Evolutionary conservation across 2,113 vertebrate species (phyloP).

Genomic region (Pelvicachromis taeniatus): DNA sequence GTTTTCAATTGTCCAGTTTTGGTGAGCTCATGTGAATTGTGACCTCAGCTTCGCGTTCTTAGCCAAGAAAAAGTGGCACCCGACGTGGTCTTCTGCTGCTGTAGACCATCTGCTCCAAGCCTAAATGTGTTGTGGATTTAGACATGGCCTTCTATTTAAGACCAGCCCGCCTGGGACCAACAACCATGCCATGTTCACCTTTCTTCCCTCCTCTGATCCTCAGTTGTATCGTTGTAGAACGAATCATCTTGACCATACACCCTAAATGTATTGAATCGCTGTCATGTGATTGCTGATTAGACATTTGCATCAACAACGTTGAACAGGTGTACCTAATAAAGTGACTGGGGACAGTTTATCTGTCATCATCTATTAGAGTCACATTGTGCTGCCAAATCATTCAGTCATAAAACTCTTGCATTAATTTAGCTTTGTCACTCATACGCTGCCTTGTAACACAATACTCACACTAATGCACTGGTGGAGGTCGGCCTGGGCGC

Average conservation of each 20-base stretch:
- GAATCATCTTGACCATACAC: not conserved
- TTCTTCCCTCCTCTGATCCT: not conserved
- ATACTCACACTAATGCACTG: not conserved
- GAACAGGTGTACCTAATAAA: not conserved
- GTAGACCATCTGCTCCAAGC: not conserved
- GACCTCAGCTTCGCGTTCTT: not conserved
- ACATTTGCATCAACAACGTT: not conserved
- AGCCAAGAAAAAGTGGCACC: not conserved
- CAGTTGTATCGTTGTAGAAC: not conserved
- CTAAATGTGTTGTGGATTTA: not conserved
- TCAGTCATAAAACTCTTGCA: not conserved
- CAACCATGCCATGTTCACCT: rapidly evolving
- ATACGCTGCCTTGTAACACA: not conserved
- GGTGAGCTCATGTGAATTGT: not conserved
- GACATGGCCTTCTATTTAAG: not conserved
- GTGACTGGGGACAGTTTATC: not conserved
- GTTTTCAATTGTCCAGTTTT: not conserved
- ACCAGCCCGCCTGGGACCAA: not conserved
- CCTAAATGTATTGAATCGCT: not conserved
- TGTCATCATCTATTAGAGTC: not conserved
- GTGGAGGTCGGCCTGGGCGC: not conserved
- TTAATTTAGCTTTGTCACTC: not conserved
- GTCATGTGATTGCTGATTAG: not conserved
- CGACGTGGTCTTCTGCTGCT: not conserved
- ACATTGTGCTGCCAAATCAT: not conserved